Evolutionary conservation across 2,888 invertebrate genomes (phyloP), one percentile per base, ranked within the genome.

Genomic region (Drosophila trichaetosa): DNA sequence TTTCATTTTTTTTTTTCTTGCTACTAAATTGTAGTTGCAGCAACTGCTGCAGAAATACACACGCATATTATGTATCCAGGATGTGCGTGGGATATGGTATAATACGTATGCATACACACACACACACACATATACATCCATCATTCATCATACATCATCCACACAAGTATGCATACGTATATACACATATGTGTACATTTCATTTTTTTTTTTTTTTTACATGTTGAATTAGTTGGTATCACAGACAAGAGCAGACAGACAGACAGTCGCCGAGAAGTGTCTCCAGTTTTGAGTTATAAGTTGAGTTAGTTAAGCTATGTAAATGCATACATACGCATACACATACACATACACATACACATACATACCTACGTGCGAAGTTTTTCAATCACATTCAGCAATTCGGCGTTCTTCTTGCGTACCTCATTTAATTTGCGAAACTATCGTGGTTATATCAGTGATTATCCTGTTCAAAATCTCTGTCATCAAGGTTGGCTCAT

Each of bases 141-240:
- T 40, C n/a, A 11, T 38, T 2, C 36, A 42, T 13, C 42, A 21
- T 42, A 21, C 46, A 24, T 46, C 13, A 46, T 16, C 24, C 40
- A 40, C 54, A 73, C 52, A 64, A 52, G 60, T 51, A 57, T 48
- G 54, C 40, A 60, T 48, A 59, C 29, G 48, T 42, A 29, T 52
- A 52, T 38, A 36, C 42, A 67, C 52, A 66, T 60, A 53, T 40
- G 38, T 56, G 57, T 40, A 49, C 5, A 49, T 33, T 46, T 46
- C 4, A 7, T 16, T 21, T 46, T 21, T 66, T 52, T 69, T 21
- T 27, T 56, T 53, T 62, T 75, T 69, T 79, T 66, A 58, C 36
- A 76, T 79, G 79, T 79, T 79, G 65, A 76, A 73, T 79, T 76
- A 68, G 79, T 79, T 76, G 65, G 63, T 76, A 78, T 51, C 52